Evolutionary conservation across 1,140 invertebrate genomes (phyloP).

Genomic region (Melitaea cinxia): DNA sequence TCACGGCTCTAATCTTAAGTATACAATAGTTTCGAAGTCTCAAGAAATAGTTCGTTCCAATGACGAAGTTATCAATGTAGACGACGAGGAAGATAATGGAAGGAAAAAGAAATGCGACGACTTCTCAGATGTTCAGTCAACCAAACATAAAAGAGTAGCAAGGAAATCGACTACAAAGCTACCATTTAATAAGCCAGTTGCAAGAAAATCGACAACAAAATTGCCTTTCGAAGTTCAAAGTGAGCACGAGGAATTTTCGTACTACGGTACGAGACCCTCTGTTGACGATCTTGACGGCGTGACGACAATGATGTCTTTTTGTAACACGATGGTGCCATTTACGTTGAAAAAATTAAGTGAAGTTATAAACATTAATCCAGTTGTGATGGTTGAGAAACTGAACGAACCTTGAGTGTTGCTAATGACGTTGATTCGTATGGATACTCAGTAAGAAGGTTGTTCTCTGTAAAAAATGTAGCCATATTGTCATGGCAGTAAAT

Average conservation of each 20-base stretch:
- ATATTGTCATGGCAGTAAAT: conserved; percentile 19
- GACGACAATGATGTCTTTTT: conserved; percentile 53
- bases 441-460: not conserved
- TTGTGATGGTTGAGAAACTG: conserved; percentile 47
- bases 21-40: conserved; percentile 6
- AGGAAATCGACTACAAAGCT: conserved; percentile 66
- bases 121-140: conserved; percentile 9
- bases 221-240: conserved; percentile 39
- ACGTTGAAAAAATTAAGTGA: conserved; percentile 52
- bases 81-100: conserved; percentile 4
- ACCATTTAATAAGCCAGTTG: conserved; percentile 42
- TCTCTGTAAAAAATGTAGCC: conserved; percentile 5
- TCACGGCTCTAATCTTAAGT: conserved; percentile 31
- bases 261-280: conserved; percentile 51
- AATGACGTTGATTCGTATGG: conserved; percentile 17
- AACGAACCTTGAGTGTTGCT: not conserved
- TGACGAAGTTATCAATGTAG: conserved; percentile 18
- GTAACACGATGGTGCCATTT: conserved; percentile 50
- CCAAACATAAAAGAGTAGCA: conserved; percentile 52
- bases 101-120: conserved; percentile 25
- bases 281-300: conserved; percentile 42
- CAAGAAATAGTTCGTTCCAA: not conserved
- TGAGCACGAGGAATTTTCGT: conserved; percentile 49
- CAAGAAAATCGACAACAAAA: conserved; percentile 67
- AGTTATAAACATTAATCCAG: conserved; percentile 51